A percentile compares a stretch with the other conserved stretches of the same genome.
Conservation (phyloP, 2,888 invertebrate species). For the Lamproptera curius region DNA sequence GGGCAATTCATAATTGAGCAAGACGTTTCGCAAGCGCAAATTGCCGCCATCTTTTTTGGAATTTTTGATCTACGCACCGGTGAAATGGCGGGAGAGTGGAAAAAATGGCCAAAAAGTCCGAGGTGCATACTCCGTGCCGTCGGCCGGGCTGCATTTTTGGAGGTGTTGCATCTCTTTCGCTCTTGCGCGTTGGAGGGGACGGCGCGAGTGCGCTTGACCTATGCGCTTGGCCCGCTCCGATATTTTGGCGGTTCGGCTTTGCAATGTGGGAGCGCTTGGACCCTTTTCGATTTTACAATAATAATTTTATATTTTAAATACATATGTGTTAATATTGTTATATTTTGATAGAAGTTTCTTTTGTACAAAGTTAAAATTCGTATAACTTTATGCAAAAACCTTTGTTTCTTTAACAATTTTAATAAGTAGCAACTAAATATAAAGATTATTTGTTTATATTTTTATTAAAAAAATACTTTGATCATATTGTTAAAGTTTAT, state of each 20-base stretch:
- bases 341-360: too few relatives aligned
- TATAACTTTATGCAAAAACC: too few relatives aligned
- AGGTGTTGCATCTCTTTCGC: constrained; percentile 33
- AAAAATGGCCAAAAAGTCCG: constrained; percentile 33
- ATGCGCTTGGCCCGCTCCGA: constrained; percentile 47
- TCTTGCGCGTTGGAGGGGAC: constrained; percentile 38
- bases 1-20: constrained; percentile 17
- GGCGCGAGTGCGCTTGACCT: constrained; percentile 53
- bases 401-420: too few relatives aligned
- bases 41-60: constrained; percentile 18
- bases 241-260: constrained; percentile 50
- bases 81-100: constrained; percentile 15
- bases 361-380: too few relatives aligned
- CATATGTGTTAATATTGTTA: too few relatives aligned
- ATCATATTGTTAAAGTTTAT: too few relatives aligned
- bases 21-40: constrained; percentile 16
- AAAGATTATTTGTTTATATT: too few relatives aligned
- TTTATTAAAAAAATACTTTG: too few relatives aligned
- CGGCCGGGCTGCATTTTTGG: constrained; percentile 54
- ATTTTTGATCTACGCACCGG: constrained; percentile 16
- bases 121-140: constrained; percentile 43
- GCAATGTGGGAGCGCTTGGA: constrained; percentile 31
- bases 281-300: constrained; percentile 17
- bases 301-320: too few relatives aligned
- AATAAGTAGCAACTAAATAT: too few relatives aligned